Base-by-base conservation (phyloP, 2,797 vertebrate species). In the Sebastes steindachneri region DNA sequence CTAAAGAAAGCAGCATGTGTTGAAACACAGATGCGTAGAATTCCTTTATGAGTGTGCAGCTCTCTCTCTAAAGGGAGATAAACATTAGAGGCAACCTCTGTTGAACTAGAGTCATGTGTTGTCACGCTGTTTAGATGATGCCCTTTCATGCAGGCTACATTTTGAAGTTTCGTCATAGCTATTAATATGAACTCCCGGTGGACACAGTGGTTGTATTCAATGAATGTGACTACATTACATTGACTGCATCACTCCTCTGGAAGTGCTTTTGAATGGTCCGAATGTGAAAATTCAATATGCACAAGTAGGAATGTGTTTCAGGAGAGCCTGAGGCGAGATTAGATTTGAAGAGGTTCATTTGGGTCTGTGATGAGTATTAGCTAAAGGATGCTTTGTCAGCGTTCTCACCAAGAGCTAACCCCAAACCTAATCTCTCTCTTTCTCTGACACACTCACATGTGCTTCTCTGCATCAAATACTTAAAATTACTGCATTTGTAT, bases 311-410 rank as follows among this genome's bases (percentile, higher is more conserved):
- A 51, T 79, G 62, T 75, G 83, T 76, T 83, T 86, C 45, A 80
- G 70, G 25, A 75, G 64, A 41, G 64, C 71, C 70, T 62, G 68
- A 78, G 67, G 79, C 83, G 72, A 84, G 70, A 87, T 86, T 77
- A 57, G 75, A 80, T 82, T 85, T 80, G 67, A 70, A 87, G 74
- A 68, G 71, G 75, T 86, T 87, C 48, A 68, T 80, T 84, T 84
- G 75, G 80, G 85, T 80, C 82, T 69, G 31, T 75, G 79, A 82
- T 75, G 68, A 76, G 64, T 58, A 75, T 81, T 81, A 41, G 69
- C 55, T 78, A 21, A 83, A 86, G 66, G 67, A 87, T 88, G 82
- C 88, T 85, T 88, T 33, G 82, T 90, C 91, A 92, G 83, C 80
- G 7, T 74, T 82, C 75, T 72, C 74, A 80, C 51, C 45, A 72